Evolutionary conservation across 2,888 invertebrate species (phyloP).

Genomic region (Diogma glabrata): DNA sequence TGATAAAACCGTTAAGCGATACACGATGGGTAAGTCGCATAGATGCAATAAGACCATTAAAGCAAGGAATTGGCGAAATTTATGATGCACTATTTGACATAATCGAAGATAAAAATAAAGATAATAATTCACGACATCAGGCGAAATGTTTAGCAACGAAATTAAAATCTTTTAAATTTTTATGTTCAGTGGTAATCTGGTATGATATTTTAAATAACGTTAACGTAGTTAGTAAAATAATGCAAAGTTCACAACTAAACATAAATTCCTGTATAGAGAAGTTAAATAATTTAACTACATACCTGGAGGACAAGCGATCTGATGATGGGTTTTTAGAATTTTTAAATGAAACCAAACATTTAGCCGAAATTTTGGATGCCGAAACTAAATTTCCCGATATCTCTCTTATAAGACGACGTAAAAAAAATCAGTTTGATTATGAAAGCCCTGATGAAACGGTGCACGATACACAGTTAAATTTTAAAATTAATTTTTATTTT

Average conservation of each 20-base stretch:
- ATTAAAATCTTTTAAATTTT: too few species aligned
- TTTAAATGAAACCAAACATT: not conserved
- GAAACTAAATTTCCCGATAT: too few species aligned
- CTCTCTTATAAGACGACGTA: not conserved
- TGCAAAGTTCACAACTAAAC: not conserved
- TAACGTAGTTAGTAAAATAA: not conserved
- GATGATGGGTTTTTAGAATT: not conserved
- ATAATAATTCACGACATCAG: not conserved
- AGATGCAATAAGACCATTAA: too few species aligned
- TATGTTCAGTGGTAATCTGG: not conserved
- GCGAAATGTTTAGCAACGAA: constrained; percentile 11
- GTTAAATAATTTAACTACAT: not conserved
- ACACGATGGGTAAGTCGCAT: constrained; percentile 12
- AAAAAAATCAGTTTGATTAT: not conserved
- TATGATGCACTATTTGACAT: not conserved
- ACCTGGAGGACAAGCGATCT: not conserved
- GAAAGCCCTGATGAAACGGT: too few species aligned
- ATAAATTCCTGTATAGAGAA: not conserved
- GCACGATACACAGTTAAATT: too few species aligned
- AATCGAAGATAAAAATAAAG: not conserved
- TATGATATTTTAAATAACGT: not conserved
- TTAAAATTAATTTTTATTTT: not conserved
- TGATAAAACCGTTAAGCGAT: constrained; percentile 11
- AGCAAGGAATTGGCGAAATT: not conserved
- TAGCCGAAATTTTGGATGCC: too few species aligned